Base-by-base conservation (phyloP, 2,797 vertebrate genomes). In the Acanthis flammea region DNA sequence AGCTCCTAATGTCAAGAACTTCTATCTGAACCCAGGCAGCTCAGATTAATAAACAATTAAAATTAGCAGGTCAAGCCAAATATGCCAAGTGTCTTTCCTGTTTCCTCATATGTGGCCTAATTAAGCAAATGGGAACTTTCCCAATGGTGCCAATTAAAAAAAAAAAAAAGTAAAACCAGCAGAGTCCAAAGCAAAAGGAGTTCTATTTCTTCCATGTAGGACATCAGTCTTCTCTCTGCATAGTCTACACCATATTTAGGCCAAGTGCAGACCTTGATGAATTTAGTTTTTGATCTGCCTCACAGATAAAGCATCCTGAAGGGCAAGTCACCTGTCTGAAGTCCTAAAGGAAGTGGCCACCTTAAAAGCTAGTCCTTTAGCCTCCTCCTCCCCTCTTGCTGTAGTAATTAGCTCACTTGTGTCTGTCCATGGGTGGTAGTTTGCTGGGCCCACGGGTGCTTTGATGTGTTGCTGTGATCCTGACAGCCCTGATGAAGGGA, bases 41-140 rank as follows among this genome's bases (percentile, higher is more conserved):
- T 88, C 41, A 48, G 31, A 58, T 58, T 76, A 11, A 48, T 35
- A 35, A 72, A 57, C 23, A 48, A 63, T 80, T 37, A 88, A 73
- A 55, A 72, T 90, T 62, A 95, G 47, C 83, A 91, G 70, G 77
- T 90, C 77, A 88, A 68, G 78, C 28, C n/a, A 77, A 31, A 31
- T 8, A 19, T 78, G 57, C 10, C 12, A 71, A 63, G 24, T 75
- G 23, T 65, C 44, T 75, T 90, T n/a, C 27, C 27, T 19, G 21
- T 35, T 86, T 86, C 50, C 65, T 91, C 28, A 1, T 30, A 14
- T 19, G n/a, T 88, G 85, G 61, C 88, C 88, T 94, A 80, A 79
- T 95, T 91, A 92, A 48, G 72, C 53, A 95, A 94, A 93, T 71
- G 17, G 63, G 85, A 91, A 48, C 67, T 91, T 14, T 80, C 74